A percentile compares a stretch with the other conserved stretches of the same genome.
phyloP scores from a whole-genome alignment of 2,797 vertebrate species.

The Pantherophis alleghaniensis region DNA sequence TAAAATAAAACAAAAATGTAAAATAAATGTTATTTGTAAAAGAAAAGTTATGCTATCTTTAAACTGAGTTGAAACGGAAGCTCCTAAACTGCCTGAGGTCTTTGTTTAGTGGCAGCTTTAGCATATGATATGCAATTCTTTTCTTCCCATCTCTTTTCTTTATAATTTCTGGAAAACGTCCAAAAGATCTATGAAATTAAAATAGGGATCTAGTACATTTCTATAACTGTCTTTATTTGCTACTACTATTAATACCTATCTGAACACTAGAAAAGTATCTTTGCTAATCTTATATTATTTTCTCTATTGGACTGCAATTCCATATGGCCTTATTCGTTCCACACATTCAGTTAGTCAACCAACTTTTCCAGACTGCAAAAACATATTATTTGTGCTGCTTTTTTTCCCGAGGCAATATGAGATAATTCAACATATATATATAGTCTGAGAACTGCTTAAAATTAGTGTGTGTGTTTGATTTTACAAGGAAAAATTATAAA shows the following conservation, averaged over 20 bases:
- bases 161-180: neutral
- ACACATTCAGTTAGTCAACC: neutral
- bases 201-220: neutral
- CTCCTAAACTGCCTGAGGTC: too few relatives aligned
- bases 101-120: neutral
- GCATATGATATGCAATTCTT: neutral
- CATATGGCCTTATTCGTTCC: constrained; percentile 27
- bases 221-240: neutral
- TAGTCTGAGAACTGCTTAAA: constrained; percentile 9
- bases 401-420: constrained; percentile 7
- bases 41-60: neutral
- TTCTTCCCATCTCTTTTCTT: neutral
- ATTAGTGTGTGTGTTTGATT: neutral
- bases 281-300: constrained; percentile 30
- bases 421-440: neutral
- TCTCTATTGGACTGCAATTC: constrained; percentile 16
- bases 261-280: constrained; percentile 13
- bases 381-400: constrained; percentile 19
- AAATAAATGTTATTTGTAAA: neutral
- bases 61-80: neutral
- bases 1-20: neutral
- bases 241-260: neutral
- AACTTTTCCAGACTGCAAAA: constrained; percentile 17
- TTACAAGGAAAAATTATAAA: constrained; percentile 34
- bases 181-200: neutral